These are phyloP conservation scores for Microcebus lehilahytsara DNA, from an alignment of 2,113 vertebrate species.

Conservation along the genomic window DNA sequence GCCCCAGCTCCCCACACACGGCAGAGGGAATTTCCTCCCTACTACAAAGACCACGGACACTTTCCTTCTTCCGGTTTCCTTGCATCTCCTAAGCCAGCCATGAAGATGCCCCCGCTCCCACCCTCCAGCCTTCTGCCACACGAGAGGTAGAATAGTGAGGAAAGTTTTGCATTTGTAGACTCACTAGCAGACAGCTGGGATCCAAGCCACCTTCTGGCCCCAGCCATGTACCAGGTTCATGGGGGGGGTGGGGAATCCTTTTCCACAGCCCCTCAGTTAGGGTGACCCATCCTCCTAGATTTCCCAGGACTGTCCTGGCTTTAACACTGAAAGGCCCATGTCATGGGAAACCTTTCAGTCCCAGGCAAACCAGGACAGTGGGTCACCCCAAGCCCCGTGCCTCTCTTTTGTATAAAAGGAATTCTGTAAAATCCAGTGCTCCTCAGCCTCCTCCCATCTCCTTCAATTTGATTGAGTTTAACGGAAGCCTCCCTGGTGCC, in stretches of 20 bases:
- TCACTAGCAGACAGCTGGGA: background rate
- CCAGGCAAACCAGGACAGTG: background rate
- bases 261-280: background rate
- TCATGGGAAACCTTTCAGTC: background rate
- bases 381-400: background rate
- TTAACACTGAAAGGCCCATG: background rate
- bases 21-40: background rate
- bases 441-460: background rate
- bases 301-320: background rate
- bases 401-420: background rate
- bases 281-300: background rate
- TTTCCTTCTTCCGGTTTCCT: background rate
- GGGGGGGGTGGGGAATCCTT: background rate
- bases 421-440: background rate
- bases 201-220: background rate
- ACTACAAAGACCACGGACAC: accelerated
- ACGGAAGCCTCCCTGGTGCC: background rate
- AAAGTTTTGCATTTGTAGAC: background rate
- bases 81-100: background rate
- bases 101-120: background rate
- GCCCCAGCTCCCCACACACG: background rate
- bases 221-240: background rate
- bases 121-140: background rate
- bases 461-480: background rate
- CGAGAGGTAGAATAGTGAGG: background rate